Evolutionary conservation across 2,888 invertebrate species (phyloP).

Genomic region (Smittia sp.): DNA sequence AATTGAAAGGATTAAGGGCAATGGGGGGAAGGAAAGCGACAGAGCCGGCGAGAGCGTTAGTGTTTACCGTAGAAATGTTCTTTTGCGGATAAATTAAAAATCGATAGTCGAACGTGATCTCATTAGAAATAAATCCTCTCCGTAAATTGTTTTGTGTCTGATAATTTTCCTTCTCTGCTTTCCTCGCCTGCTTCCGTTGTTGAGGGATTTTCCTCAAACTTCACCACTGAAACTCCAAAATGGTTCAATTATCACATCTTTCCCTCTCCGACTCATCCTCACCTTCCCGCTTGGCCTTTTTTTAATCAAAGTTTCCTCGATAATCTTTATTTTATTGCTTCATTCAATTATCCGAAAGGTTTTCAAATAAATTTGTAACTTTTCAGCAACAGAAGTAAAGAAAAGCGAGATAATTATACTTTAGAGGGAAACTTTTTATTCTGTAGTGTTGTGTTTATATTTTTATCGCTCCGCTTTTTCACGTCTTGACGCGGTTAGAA

Average conservation of each 20-base stretch:
- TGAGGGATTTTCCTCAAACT: not conserved
- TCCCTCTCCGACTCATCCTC: not conserved
- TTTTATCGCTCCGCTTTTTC: not conserved
- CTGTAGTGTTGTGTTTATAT: not conserved
- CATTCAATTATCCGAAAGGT: slow-evolving; percentile 26
- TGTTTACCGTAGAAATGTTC: slow-evolving; percentile 1
- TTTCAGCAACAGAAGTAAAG: slow-evolving; percentile 14
- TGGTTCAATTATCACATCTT: slow-evolving; percentile 21
- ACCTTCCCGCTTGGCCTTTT: not conserved
- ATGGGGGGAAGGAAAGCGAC: too few relatives aligned
- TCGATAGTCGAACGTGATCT: slow-evolving; percentile 25
- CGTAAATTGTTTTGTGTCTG: not conserved
- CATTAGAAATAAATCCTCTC: slow-evolving; percentile 27
- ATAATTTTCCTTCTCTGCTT: not conserved
- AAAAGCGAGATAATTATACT: not conserved
- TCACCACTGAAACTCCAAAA: not conserved
- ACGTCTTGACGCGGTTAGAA: not conserved
- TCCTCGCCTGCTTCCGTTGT: not conserved
- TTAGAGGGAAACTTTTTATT: not conserved
- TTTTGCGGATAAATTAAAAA: slow-evolving; percentile 19
- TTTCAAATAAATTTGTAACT: slow-evolving; percentile 27
- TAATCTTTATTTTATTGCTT: slow-evolving; percentile 31
- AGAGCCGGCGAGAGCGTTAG: not conserved
- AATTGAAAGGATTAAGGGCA: slow-evolving; percentile 18
- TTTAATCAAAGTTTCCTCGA: slow-evolving; percentile 25